Evolutionary conservation across 2,113 vertebrate species (phyloP), one percentile per base, ranked within the genome.

Genomic region (Pelecanoides urinatrix): DNA sequence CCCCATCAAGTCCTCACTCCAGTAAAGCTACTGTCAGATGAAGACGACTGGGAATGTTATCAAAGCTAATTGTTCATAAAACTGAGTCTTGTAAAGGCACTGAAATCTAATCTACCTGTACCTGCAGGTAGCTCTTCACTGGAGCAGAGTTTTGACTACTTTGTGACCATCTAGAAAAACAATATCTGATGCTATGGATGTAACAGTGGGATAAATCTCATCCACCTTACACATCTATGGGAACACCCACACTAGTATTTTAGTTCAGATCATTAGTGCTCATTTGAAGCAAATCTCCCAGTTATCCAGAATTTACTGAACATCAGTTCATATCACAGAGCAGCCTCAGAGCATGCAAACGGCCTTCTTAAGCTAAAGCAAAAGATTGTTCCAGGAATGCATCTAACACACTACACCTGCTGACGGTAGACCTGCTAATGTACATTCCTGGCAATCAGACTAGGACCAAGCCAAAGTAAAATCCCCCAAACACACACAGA

Each of bases 391-490:
- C 21, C 61, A 86, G 61, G 7, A 79, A 50, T 12, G 7, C 9
- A 75, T 7, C 5, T 34, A 38, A 44, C 2, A 6, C 8, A 29
- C 6, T 62, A 11, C 22, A 47, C 8, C 11, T 77, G 17, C 6
- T 74, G 58, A 45, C 65, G 36, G 16, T 3, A 47, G 56, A 13
- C 16, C 6, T 50, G 19, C 6, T 25, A 30, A 20, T 13, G 9
- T 30, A 11, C 0, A 0, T 36, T 53, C 30, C 53, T 5, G 9
- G 8, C 23, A 66, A 19, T 6, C 6, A 71, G 17, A 55, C 15
- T 12, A 34, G 11, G 40, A 44, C 7, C 17, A 72, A 63, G 11
- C 2, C 26, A 26, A 78, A 2, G 0, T 16, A 45, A 87, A 88
- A 61, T 81, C 4, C 34, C 7, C 7, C 13, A 55, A 19, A 63